Evolutionary conservation across 2,797 vertebrate genomes (phyloP), one percentile per base, ranked within the genome.

Genomic region (Spinus olivaceus): DNA sequence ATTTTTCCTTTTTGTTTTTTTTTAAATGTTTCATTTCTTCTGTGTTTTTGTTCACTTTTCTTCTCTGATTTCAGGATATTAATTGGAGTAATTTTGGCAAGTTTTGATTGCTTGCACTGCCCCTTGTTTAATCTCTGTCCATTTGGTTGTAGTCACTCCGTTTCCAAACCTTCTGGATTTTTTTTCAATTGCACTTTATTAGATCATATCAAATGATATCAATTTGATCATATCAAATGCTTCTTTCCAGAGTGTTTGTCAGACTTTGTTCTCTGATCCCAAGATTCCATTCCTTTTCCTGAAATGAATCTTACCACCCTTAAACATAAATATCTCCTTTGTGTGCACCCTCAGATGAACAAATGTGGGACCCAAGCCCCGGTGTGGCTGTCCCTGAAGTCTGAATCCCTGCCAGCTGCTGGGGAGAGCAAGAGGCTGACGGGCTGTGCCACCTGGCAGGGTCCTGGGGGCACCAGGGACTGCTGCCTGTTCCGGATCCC

Each of bases 321-420:
- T 42, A 10, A 10, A 41, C 32, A 30, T 44, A 78, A 35, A 49
- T 0, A 0, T 4, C 20, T 39, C 32, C 39, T 69, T 41, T 86
- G 10, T 91, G 70, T 66, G 63, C 63, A 47, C 71, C 78, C 70
- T 74, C 91, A 98, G 98, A 98, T 98, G 98, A 98, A 98, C 95
- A 98, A 96, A 82, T 98, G 98, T 9, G 98, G 98, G 7, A 99
- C 98, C 1, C 98, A 99, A 98, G 98, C 97, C 44, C 98, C 98
- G 0, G 96, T 98, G 81, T 98, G 98, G 98, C 97, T 98, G 78
- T 98, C 96, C 0, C 94, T 98, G 90, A 94, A 95, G 81, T 98
- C 98, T 32, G 69, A 93, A 35, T 83, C 97, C 20, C 92, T 98
- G 44, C 98, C 97, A 0, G 73, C 67, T 61, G 96, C 97, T 0